phyloP scores from a whole-genome alignment of 1,140 invertebrate genomes.

The Panagrolaimus sp. region DNA sequence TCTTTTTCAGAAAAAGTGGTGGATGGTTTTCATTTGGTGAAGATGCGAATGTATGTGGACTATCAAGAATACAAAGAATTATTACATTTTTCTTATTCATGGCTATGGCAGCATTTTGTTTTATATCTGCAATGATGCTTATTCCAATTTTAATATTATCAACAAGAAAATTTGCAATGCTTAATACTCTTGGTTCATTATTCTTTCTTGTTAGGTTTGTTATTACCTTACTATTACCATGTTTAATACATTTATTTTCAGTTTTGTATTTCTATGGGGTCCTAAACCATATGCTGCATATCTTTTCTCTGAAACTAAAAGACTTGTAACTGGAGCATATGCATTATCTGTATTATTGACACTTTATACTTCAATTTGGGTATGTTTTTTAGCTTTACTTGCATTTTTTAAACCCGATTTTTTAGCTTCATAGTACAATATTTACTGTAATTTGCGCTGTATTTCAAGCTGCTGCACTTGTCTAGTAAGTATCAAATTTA shows the following conservation, averaged over 20 bases:
- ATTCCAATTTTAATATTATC: slow-evolving; percentile 76
- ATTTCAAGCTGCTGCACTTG: slow-evolving; percentile 15
- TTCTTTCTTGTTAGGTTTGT: slow-evolving; percentile 68
- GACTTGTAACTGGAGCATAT: slow-evolving; percentile 76
- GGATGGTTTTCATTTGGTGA: slow-evolving; percentile 29
- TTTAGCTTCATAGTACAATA: slow-evolving; percentile 36
- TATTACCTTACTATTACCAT: background rate
- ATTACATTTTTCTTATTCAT: slow-evolving; percentile 52
- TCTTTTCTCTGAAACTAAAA: slow-evolving; percentile 72
- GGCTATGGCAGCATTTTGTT: slow-evolving; percentile 54
- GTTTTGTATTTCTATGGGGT: slow-evolving; percentile 85
- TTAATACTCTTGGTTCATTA: slow-evolving; percentile 83
- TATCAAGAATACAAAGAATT: slow-evolving; percentile 50
- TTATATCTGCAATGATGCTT: slow-evolving; percentile 51
- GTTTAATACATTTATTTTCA: slow-evolving; percentile 61
- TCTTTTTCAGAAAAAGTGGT: background rate
- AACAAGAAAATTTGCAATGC: slow-evolving; percentile 84
- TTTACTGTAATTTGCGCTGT: slow-evolving; percentile 22
- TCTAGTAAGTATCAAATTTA: slow-evolving; percentile 21
- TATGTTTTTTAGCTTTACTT: slow-evolving; percentile 38
- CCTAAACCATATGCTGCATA: slow-evolving; percentile 81
- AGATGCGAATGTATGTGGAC: slow-evolving; percentile 33
- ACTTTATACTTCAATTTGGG: slow-evolving; percentile 78
- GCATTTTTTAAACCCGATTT: background rate
- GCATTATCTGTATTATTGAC: slow-evolving; percentile 76